These are phyloP conservation scores for Hirtodrosophila histrioides DNA, from an alignment of 2,888 invertebrate species.

Conservation along the genomic window DNA sequence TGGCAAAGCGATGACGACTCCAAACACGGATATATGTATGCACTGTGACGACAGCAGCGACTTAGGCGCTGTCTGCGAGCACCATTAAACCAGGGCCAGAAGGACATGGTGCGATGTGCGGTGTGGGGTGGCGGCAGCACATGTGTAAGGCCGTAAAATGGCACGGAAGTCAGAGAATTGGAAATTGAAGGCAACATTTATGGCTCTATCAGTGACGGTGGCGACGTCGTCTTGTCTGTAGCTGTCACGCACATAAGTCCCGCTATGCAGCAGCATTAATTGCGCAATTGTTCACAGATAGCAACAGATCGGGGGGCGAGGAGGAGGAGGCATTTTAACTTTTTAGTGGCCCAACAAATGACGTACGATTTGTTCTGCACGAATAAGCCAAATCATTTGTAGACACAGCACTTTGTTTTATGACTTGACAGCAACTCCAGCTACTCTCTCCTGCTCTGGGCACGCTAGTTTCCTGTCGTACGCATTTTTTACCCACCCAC, in stretches of 20 bases:
- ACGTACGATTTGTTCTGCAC: slow-evolving; percentile 79
- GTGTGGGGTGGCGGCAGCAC: slow-evolving; percentile 35
- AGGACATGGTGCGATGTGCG: not conserved
- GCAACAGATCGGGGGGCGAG: not conserved
- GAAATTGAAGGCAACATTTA: slow-evolving; percentile 68
- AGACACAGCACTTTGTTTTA: slow-evolving; percentile 77
- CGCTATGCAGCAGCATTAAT: slow-evolving; percentile 65
- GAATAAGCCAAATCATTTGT: slow-evolving; percentile 79
- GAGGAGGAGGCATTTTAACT: slow-evolving; percentile 43
- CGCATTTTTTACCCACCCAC: slow-evolving; percentile 66
- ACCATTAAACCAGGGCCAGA: slow-evolving; percentile 56
- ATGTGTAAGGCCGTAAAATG: slow-evolving; percentile 76
- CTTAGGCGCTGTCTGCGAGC: slow-evolving; percentile 59
- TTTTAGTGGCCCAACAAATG: slow-evolving; percentile 76
- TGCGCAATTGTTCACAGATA: slow-evolving; percentile 68
- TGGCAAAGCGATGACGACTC: slow-evolving; percentile 41
- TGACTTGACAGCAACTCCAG: slow-evolving; percentile 63
- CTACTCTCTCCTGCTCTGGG: not conserved
- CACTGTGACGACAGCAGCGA: slow-evolving; percentile 28
- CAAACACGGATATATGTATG: slow-evolving; percentile 10
- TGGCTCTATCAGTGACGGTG: slow-evolving; percentile 68
- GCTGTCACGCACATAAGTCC: slow-evolving; percentile 75
- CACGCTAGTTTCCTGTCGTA: slow-evolving; percentile 14
- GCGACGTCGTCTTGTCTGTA: slow-evolving; percentile 50
- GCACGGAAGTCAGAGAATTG: slow-evolving; percentile 54